Percentiles rank a stretch among this genome's conserved stretches.
Conservation (phyloP, 2,888 invertebrate species). For the Piscicola geometra region DNA sequence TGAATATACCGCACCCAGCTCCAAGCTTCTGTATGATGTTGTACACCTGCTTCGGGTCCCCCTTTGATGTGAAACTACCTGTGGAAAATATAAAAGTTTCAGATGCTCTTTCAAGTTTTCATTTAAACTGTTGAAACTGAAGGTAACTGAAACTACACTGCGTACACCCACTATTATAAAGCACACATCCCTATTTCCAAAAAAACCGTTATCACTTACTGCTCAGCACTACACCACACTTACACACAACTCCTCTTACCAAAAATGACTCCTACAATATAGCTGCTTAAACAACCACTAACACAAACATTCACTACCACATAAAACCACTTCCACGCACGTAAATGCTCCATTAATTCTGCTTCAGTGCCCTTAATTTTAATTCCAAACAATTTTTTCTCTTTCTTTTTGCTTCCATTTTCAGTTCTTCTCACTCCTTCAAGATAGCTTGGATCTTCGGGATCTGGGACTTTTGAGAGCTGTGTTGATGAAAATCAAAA, state of each 20-base stretch:
- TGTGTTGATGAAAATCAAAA: background rate
- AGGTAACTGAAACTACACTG: too few species aligned
- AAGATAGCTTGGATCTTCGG: background rate
- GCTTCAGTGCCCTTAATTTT: slow-evolving; percentile 63
- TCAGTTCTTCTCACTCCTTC: slow-evolving; percentile 24
- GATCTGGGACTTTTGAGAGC: background rate
- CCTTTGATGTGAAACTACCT: slow-evolving; percentile 71
- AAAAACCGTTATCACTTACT: too few species aligned
- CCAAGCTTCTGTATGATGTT: slow-evolving; percentile 78
- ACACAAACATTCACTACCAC: background rate
- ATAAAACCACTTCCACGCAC: slow-evolving; percentile 31
- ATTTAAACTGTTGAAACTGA: too few species aligned
- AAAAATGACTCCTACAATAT: too few species aligned
- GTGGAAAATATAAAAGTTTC: too few species aligned
- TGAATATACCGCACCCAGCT: slow-evolving; percentile 68
- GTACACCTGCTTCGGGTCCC: slow-evolving; percentile 76
- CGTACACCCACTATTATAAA: too few species aligned
- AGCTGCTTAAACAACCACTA: background rate
- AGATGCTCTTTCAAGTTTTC: too few species aligned
- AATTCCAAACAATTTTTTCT: slow-evolving; percentile 59
- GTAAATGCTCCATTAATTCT: slow-evolving; percentile 67
- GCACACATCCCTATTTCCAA: too few species aligned
- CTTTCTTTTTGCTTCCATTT: slow-evolving; percentile 62
- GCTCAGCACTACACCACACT: too few species aligned
- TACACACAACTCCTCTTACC: too few species aligned